Base-by-base conservation (phyloP, 2,888 invertebrate genomes). In the Enchytraeus crypticus region DNA sequence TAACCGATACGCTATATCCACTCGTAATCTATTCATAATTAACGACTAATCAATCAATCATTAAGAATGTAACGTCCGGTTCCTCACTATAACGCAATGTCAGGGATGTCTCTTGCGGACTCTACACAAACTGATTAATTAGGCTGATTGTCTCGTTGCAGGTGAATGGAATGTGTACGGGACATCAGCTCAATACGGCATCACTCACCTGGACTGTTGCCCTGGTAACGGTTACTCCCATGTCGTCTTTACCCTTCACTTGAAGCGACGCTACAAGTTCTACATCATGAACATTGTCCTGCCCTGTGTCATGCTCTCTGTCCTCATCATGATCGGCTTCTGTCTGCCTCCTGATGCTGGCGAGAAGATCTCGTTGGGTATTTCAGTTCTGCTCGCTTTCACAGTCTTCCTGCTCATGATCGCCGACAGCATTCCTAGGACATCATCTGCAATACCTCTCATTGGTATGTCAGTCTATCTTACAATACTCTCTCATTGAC, bases 221-320 rank as follows among this genome's bases (percentile, higher is more conserved):
- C 51, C 59, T 26, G 63, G 63, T 26, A 58, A 60, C 51, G 68
- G 64, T 8, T 68, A 68, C 51, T 46, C 66, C 14, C 68, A 68
- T 60, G 68, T 68, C 11, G 58, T 66, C n/a, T 68, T 68, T 54
- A 65, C 64, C 14, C 62, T 68, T 3, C 59, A 64, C 33, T 53
- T 68, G 46, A 59, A 57, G 23, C 34, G 67, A 27, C 38, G 67
- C 5, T 60, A 60, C 59, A 65, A 61, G 61, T 66, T 66, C 59
- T 68, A 68, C 62, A 64, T 68, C 43, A 67, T 68, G 67, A 68
- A 68, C 66, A 68, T 68, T 51, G 66, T 68, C 18, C 55, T 67
- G 49, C 68, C 68, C 1, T 68, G 68, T 53, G 51, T 68, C 38
- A 68, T 68, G 68, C 60, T 68, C 4, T 65, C 65, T 33, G 62